These are phyloP conservation scores for Brachyrhaphis roseni DNA, from an alignment of 2,797 vertebrate genomes.

Conservation along the genomic window DNA sequence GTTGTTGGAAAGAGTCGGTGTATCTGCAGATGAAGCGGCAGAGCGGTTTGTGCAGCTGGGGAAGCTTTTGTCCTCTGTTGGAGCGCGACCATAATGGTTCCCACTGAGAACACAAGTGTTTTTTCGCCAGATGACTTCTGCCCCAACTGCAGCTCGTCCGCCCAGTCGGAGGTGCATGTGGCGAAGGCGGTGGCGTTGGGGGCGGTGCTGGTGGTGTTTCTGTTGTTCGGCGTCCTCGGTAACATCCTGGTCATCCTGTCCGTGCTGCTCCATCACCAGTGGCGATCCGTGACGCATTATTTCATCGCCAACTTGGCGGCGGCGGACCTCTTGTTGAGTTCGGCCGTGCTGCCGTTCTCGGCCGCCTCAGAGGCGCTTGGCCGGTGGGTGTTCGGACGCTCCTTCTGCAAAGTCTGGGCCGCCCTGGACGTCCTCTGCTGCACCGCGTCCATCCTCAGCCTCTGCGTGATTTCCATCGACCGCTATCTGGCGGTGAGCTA, in stretches of 20 bases:
- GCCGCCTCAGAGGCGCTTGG: constrained; percentile 78
- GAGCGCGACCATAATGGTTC: constrained; percentile 55
- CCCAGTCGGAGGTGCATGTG: constrained; percentile 58
- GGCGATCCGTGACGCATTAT: constrained; percentile 82
- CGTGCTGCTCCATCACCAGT: constrained; percentile 77
- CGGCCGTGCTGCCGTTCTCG: constrained; percentile 80
- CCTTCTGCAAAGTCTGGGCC: constrained; percentile 81
- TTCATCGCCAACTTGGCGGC: constrained; percentile 84
- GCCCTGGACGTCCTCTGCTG: constrained; percentile 84
- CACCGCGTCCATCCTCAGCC: constrained; percentile 85
- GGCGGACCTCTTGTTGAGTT: constrained; percentile 82
- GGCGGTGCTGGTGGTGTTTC: constrained; percentile 74
- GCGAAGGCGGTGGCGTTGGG: constrained; percentile 72
- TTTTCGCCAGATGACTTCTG: constrained; percentile 54
- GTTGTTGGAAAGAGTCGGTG: constrained; percentile 35
- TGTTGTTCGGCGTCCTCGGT: constrained; percentile 81
- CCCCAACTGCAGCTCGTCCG: constrained; percentile 72
- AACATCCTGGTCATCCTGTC: constrained; percentile 85
- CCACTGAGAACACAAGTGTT: constrained; percentile 61
- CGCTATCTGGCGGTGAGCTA: constrained; percentile 82
- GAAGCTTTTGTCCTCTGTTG: constrained; percentile 22
- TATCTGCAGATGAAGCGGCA: constrained; percentile 41
- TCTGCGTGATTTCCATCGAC: constrained; percentile 84
- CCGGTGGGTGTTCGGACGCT: constrained; percentile 81
- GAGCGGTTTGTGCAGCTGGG: constrained; percentile 34